Conservation (phyloP, 2,797 vertebrate genomes). For the Eulemur albifrons region DNA sequence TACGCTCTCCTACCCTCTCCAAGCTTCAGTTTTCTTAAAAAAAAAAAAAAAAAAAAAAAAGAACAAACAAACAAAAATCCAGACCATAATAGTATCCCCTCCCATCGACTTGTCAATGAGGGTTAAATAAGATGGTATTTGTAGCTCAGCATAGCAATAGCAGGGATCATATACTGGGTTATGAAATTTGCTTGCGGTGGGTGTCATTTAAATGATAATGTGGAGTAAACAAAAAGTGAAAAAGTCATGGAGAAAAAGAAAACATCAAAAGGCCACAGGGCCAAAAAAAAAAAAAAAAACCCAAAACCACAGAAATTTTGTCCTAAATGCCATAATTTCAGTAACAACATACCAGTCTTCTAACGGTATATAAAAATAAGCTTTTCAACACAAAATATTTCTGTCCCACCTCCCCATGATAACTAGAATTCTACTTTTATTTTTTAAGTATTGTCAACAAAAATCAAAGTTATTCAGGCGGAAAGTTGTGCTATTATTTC, state of each 20-base stretch:
- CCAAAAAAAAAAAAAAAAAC: not conserved
- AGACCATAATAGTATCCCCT: not conserved
- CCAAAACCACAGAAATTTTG: not conserved
- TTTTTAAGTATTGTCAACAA: not conserved
- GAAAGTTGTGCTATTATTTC: not conserved
- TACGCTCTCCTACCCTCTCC: not conserved
- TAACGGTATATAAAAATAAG: not conserved
- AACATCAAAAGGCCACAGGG: not conserved
- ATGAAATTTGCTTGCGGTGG: not conserved
- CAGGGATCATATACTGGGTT: not conserved
- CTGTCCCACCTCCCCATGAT: not conserved
- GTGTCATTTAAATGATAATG: not conserved
- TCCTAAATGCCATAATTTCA: not conserved
- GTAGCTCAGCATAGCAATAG: not conserved
- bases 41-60: not conserved
- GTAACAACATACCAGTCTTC: not conserved
- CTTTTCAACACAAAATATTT: not conserved
- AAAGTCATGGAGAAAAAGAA: not conserved
- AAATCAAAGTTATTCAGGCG: not conserved
- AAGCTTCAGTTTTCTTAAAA: not conserved
- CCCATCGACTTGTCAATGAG: not conserved
- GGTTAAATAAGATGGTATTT: not conserved
- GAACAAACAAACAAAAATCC: not conserved
- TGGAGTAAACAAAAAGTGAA: not conserved
- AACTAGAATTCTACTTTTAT: conserved; percentile 8